These are phyloP conservation scores for Psettodes erumei DNA, from an alignment of 2,113 vertebrate species.

Conservation along the genomic window DNA sequence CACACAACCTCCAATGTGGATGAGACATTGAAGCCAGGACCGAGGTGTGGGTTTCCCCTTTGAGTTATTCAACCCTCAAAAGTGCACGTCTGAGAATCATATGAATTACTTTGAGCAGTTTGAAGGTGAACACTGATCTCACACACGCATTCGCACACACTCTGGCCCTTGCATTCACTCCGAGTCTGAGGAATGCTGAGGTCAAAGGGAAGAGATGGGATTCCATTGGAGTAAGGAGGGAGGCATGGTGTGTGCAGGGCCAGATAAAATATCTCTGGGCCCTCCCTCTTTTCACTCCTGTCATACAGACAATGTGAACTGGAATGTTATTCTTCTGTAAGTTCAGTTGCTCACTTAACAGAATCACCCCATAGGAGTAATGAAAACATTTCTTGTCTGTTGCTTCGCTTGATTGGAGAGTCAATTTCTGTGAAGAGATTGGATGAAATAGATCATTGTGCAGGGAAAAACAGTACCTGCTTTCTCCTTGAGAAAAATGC, in stretches of 20 bases:
- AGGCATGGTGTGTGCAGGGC: conserved; percentile 30
- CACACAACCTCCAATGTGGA: conserved; percentile 26
- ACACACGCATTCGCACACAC: background rate
- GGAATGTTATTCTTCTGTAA: conserved; percentile 32
- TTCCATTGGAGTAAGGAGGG: conserved; percentile 59
- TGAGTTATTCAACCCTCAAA: conserved; percentile 62
- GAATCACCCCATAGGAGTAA: background rate
- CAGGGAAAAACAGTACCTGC: background rate
- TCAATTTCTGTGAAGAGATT: background rate
- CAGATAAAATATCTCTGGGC: conserved; percentile 55
- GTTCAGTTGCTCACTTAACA: conserved; percentile 3
- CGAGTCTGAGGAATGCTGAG: conserved; percentile 64
- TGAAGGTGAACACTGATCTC: conserved; percentile 51
- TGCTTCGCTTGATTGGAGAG: background rate
- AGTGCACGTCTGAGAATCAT: conserved; percentile 46
- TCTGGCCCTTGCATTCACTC: conserved; percentile 50
- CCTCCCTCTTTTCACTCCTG: conserved; percentile 42
- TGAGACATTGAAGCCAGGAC: conserved; percentile 27
- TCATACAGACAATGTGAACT: conserved; percentile 40
- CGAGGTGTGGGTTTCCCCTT: conserved; percentile 49
- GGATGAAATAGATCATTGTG: background rate
- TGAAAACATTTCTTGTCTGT: background rate
- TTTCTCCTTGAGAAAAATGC: conserved; percentile 31
- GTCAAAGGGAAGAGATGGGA: conserved; percentile 71
- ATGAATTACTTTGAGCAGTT: conserved; percentile 64